phyloP scores from a whole-genome alignment of 2,888 invertebrate species.

The Drosophila colorata region DNA sequence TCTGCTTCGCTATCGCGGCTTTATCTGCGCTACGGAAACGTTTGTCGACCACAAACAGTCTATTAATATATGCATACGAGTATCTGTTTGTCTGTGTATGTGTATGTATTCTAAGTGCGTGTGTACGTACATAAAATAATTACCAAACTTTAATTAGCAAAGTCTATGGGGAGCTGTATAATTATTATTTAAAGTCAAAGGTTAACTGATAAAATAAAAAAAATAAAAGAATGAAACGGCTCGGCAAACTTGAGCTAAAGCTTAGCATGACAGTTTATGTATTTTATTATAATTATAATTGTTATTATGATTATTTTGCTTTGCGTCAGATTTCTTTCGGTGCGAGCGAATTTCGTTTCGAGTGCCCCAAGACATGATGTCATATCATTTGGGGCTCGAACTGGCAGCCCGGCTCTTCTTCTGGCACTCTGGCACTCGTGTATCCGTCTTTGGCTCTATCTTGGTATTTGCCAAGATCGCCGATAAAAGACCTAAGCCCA shows the following conservation, averaged over 20 bases:
- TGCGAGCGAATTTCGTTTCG: slow-evolving; percentile 7
- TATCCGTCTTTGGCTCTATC: slow-evolving; percentile 3
- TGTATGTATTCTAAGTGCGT: background rate
- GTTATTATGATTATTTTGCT: background rate
- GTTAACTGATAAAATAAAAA: slow-evolving; percentile 19
- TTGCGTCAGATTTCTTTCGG: slow-evolving; percentile 3
- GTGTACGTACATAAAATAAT: slow-evolving; percentile 8
- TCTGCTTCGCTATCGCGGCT: slow-evolving; percentile 13
- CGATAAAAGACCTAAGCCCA: slow-evolving; percentile 4
- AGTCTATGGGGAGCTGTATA: slow-evolving; percentile 2
- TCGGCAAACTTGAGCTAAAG: background rate
- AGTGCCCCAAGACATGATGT: slow-evolving; percentile 40
- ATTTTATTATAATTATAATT: slow-evolving; percentile 10
- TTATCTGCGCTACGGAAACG: slow-evolving; percentile 38
- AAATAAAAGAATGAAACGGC: background rate
- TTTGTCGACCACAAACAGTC: slow-evolving; percentile 26
- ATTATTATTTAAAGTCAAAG: slow-evolving; percentile 34
- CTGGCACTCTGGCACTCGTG: background rate
- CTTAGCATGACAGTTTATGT: background rate
- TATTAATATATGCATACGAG: background rate
- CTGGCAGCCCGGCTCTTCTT: slow-evolving; percentile 1
- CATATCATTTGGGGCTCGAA: slow-evolving; percentile 46
- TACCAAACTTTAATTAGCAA: slow-evolving; percentile 22
- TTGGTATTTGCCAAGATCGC: slow-evolving; percentile 16
- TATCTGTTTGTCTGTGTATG: background rate